Evolutionary conservation across 2,888 invertebrate genomes (phyloP).

Genomic region (Polydrusus tereticollis): DNA sequence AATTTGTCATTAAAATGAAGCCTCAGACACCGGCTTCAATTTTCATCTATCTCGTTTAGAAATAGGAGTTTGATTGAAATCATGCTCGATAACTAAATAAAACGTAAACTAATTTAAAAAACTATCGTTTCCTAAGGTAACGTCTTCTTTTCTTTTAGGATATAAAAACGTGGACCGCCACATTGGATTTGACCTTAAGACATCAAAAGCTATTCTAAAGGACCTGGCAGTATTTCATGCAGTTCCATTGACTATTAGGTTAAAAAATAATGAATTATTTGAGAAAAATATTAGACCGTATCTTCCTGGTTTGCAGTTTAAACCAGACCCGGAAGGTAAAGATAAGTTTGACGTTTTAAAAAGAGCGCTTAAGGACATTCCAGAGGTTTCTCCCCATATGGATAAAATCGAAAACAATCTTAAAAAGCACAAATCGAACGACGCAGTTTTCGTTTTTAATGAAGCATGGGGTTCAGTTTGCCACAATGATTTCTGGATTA

Average conservation of each 20-base stretch:
- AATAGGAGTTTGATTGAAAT: too few relatives aligned
- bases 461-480: conserved; percentile 41
- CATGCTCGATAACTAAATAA: too few relatives aligned
- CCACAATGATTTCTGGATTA: conserved; percentile 45
- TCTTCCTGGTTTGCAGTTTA: not conserved
- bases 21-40: too few relatives aligned
- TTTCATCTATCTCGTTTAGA: too few relatives aligned
- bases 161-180: conserved; percentile 41
- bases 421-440: not conserved
- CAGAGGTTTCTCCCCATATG: conserved; percentile 12
- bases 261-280: conserved; percentile 35
- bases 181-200: conserved; percentile 32
- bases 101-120: too few relatives aligned
- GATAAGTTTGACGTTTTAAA: not conserved
- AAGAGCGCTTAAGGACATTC: not conserved
- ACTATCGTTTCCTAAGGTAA: too few relatives aligned
- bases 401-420: too few relatives aligned
- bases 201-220: conserved; percentile 32
- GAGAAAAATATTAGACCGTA: conserved; percentile 33
- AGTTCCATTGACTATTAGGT: conserved; percentile 37
- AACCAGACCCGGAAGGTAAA: not conserved
- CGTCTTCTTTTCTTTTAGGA: conserved; percentile 31
- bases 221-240: conserved; percentile 44
- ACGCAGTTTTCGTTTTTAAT: not conserved
- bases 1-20: too few relatives aligned